phyloP scores from a whole-genome alignment of 2,888 invertebrate species.

The Drosophila mimica region DNA sequence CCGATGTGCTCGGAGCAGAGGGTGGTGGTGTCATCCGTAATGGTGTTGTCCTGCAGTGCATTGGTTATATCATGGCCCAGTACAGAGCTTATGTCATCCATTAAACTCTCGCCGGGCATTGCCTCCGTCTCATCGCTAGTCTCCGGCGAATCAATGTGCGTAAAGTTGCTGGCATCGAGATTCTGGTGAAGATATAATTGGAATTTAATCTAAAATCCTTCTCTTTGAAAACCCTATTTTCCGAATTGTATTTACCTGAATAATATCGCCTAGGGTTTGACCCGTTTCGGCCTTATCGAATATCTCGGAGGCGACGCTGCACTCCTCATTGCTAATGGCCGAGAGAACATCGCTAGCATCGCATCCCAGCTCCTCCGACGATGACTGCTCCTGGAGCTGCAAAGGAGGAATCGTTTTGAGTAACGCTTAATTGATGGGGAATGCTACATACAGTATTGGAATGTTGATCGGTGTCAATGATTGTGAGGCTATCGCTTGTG shows the following conservation, averaged over 20 bases:
- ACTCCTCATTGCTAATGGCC: constrained; percentile 89
- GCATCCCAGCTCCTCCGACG: constrained; percentile 81
- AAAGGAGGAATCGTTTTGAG: constrained; percentile 5
- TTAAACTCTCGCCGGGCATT: constrained; percentile 91
- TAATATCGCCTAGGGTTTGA: constrained; percentile 82
- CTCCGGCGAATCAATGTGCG: constrained; percentile 94
- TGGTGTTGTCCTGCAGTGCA: constrained; percentile 89
- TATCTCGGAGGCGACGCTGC: constrained; percentile 89
- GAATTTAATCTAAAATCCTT: neutral
- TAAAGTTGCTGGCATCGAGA: constrained; percentile 86
- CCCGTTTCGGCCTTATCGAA: constrained; percentile 85
- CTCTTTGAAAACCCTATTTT: neutral
- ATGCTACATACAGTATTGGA: constrained; percentile 71
- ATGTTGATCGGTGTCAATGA: constrained; percentile 87
- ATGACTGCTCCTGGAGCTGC: constrained; percentile 81
- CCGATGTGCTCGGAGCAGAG: constrained; percentile 86
- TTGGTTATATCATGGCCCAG: constrained; percentile 89
- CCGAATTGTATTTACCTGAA: constrained; percentile 75
- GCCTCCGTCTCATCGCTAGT: constrained; percentile 91
- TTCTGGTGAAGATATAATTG: constrained; percentile 80
- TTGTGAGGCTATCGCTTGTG: constrained; percentile 87
- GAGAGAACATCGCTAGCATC: constrained; percentile 87
- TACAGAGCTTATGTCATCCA: constrained; percentile 92
- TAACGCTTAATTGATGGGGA: neutral
- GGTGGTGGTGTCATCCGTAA: constrained; percentile 90